A percentile compares a stretch with the other conserved stretches of the same genome.
phyloP scores from a whole-genome alignment of 2,113 vertebrate species.

The Philantomba maxwellii region DNA sequence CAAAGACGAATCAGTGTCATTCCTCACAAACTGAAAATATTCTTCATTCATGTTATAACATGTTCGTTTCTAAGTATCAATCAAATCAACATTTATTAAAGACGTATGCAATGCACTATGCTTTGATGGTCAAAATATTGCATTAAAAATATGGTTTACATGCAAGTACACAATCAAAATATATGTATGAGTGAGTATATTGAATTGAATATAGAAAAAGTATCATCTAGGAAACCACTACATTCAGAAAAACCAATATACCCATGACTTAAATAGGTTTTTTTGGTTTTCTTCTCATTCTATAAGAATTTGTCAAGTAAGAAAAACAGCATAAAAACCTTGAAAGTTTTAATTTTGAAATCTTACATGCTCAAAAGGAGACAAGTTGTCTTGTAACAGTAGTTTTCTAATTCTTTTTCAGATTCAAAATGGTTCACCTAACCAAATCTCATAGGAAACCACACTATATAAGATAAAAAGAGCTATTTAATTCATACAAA shows the following conservation, averaged over 20 bases:
- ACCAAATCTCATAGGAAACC: conserved; percentile 38
- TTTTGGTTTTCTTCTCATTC: conserved; percentile 38
- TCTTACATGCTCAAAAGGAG: conserved; percentile 27
- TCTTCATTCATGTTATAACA: conserved; percentile 64
- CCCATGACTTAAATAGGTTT: not conserved
- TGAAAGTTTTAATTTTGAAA: conserved; percentile 37
- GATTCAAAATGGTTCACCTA: conserved; percentile 28
- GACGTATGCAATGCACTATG: not conserved
- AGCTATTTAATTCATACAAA: conserved; percentile 48
- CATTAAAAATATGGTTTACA: conserved; percentile 52
- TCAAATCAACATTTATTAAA: conserved; percentile 21
- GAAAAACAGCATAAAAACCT: conserved; percentile 38
- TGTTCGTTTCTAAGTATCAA: conserved; percentile 49
- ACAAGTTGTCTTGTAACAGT: not conserved
- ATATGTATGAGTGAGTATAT: not conserved
- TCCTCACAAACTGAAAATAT: conserved; percentile 64
- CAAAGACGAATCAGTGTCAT: conserved; percentile 61
- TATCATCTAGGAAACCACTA: conserved; percentile 7
- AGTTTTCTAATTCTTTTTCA: not conserved
- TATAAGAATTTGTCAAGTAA: conserved; percentile 19
- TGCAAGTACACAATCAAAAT: conserved; percentile 46
- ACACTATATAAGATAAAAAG: conserved; percentile 10
- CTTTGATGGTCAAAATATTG: conserved; percentile 33
- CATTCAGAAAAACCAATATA: conserved; percentile 19
- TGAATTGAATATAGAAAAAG: conserved; percentile 31